Percentiles rank a stretch among this genome's conserved stretches.
phyloP scores from a whole-genome alignment of 2,797 vertebrate species.

The Squalus acanthias region DNA sequence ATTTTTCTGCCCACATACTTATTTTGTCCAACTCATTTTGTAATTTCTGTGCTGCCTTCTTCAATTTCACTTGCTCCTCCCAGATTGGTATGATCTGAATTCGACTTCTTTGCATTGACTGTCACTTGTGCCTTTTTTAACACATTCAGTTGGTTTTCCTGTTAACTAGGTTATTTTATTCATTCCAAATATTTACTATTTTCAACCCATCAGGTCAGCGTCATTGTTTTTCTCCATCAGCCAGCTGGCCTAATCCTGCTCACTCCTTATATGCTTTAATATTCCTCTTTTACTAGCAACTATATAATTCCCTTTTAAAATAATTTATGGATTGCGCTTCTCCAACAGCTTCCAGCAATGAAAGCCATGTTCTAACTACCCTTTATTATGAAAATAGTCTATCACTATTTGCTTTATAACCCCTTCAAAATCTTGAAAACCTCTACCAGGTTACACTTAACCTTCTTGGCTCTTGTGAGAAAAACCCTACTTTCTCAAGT shows the following conservation, averaged over 20 bases:
- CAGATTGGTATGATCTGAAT: background rate
- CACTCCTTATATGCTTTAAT: background rate
- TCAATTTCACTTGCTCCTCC: background rate
- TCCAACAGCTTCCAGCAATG: background rate
- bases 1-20: background rate
- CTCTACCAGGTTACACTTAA: too few relatives aligned
- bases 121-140: too few relatives aligned
- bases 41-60: too few relatives aligned
- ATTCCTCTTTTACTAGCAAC: background rate
- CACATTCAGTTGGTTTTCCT: background rate
- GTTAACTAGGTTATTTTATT: background rate
- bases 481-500: too few relatives aligned
- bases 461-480: background rate
- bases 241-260: background rate
- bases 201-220: background rate
- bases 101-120: background rate
- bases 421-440: too few relatives aligned
- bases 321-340: too few relatives aligned
- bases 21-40: background rate
- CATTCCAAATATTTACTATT: background rate
- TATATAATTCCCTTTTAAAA: background rate
- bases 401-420: background rate
- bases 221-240: background rate
- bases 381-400: background rate
- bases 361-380: background rate